Conservation (phyloP, 2,113 vertebrate genomes). For the Anarhynchus alexandrinus region DNA sequence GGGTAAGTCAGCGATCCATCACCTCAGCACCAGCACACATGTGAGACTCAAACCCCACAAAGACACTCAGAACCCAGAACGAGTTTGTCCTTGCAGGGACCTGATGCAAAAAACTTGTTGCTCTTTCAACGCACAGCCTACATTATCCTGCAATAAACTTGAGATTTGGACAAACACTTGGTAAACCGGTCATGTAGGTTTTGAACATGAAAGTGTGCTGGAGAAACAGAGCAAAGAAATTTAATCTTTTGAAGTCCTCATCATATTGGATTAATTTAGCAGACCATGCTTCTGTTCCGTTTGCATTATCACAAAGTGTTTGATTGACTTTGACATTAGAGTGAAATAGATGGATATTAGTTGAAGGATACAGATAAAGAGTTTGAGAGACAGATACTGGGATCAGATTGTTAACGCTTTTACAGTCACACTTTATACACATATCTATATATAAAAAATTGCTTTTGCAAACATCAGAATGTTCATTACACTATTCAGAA, state of each 20-base stretch:
- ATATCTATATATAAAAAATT: conserved; percentile 34
- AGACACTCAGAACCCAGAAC: neutral
- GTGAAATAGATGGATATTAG: conserved; percentile 1
- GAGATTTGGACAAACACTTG: neutral
- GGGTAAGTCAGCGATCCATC: neutral
- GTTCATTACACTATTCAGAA: conserved; percentile 74
- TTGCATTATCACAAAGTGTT: neutral
- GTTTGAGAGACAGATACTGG: neutral
- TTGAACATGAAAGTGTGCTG: neutral
- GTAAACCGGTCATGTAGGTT: neutral
- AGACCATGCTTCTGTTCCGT: neutral
- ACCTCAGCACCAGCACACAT: neutral
- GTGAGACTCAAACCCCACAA: neutral
- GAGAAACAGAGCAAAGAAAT: neutral
- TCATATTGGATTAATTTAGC: neutral
- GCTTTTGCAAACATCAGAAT: conserved; percentile 62
- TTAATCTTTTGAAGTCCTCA: conserved; percentile 15
- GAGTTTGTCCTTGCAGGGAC: neutral
- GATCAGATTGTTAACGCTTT: neutral
- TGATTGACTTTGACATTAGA: conserved; percentile 18
- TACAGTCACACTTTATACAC: conserved; percentile 42
- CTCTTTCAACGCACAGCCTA: neutral
- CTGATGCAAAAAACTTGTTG: neutral
- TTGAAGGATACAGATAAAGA: neutral
- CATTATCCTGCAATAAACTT: neutral